Percentiles rank a stretch among this genome's conserved stretches.
phyloP scores from a whole-genome alignment of 1,140 invertebrate genomes.

The Drosophila ironensis region DNA sequence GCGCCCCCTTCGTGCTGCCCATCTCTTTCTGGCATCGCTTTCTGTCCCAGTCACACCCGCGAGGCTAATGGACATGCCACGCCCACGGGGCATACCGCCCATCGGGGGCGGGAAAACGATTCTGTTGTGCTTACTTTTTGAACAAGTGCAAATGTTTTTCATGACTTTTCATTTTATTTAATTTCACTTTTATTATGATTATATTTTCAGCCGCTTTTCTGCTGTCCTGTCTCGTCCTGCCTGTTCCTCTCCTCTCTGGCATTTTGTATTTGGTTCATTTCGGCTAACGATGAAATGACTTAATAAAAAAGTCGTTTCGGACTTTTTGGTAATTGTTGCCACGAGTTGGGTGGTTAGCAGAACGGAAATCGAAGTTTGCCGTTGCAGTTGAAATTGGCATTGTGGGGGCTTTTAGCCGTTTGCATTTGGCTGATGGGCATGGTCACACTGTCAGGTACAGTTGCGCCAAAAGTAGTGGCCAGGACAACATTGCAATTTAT shows the following conservation, averaged over 20 bases:
- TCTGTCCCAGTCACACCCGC: not conserved
- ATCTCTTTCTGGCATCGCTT: not conserved
- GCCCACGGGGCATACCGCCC: not conserved
- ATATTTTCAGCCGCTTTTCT: slow-evolving; percentile 60
- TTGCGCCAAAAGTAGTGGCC: too few species aligned
- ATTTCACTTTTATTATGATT: slow-evolving; percentile 79
- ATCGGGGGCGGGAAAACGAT: slow-evolving; percentile 8
- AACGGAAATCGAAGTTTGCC: slow-evolving; percentile 14
- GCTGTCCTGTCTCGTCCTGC: not conserved
- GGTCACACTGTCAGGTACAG: not conserved
- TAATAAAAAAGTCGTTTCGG: slow-evolving; percentile 60
- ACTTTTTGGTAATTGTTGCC: slow-evolving; percentile 19
- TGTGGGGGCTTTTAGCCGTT: not conserved
- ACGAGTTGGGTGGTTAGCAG: not conserved
- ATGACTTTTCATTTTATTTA: slow-evolving; percentile 77
- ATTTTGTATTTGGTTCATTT: slow-evolving; percentile 2
- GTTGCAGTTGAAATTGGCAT: not conserved
- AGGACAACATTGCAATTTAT: too few species aligned
- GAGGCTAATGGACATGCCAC: slow-evolving; percentile 55
- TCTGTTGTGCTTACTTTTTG: slow-evolving; percentile 61
- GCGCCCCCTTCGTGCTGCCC: not conserved
- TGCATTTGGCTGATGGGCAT: not conserved
- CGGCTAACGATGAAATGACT: slow-evolving; percentile 61
- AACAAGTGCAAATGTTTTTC: slow-evolving; percentile 76
- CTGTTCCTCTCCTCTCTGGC: not conserved